phyloP scores from a whole-genome alignment of 1,140 invertebrate species.

The Hirudo medicinalis region DNA sequence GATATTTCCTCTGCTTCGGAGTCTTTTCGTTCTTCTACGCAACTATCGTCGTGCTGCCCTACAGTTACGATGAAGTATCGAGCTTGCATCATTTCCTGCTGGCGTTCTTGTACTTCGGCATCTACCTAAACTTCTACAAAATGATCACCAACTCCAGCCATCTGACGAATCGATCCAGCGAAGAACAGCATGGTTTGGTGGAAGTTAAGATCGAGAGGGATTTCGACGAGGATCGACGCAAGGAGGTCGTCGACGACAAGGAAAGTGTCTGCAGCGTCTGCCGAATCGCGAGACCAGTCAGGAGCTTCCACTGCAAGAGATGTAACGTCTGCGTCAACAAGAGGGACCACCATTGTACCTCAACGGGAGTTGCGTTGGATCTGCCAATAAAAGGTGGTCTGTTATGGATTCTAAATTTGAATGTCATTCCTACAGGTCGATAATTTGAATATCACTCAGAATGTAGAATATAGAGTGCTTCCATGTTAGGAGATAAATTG shows the following conservation, averaged over 20 bases:
- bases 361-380: conserved; percentile 9
- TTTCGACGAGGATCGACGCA: not conserved
- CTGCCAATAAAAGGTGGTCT: conserved; percentile 11
- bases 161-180: too few species aligned
- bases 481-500: too few species aligned
- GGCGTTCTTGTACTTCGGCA: conserved; percentile 13
- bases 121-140: conserved; percentile 13
- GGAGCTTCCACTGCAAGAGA: conserved; percentile 16
- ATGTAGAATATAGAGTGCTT: too few species aligned
- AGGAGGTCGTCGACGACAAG: not conserved
- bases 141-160: not conserved
- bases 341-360: conserved; percentile 16
- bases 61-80: conserved; percentile 5
- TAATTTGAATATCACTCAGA: too few species aligned
- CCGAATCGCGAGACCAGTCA: conserved; percentile 6
- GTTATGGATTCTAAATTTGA: too few species aligned
- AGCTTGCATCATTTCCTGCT: not conserved
- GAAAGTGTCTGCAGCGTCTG: conserved; percentile 5
- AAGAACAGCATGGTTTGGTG: too few species aligned
- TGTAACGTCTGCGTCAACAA: conserved; percentile 13
- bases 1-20: conserved; percentile 8
- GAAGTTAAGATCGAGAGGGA: not conserved
- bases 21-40: conserved; percentile 16
- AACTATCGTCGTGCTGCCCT: conserved; percentile 14
- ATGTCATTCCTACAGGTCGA: too few species aligned